These are phyloP conservation scores for Aviceda subcristata DNA, from an alignment of 2,113 vertebrate species.

Conservation along the genomic window DNA sequence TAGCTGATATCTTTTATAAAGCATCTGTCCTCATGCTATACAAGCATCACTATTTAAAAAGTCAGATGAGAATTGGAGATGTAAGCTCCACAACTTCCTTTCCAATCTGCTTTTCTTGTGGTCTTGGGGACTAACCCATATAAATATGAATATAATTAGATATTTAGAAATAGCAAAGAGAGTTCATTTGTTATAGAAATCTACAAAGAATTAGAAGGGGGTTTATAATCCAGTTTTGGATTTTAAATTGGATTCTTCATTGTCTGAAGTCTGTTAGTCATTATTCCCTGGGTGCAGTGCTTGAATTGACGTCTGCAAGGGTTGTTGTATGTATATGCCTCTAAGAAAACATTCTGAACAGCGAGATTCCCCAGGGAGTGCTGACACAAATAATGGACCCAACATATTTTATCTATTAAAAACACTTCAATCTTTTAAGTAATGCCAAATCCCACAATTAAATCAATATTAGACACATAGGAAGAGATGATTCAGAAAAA, in stretches of 20 bases:
- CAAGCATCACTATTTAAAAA: not conserved
- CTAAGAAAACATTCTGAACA: slow-evolving; percentile 28
- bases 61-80: not conserved
- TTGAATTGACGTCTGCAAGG: slow-evolving; percentile 21
- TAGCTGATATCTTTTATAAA: not conserved
- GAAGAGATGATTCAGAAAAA: slow-evolving; percentile 37
- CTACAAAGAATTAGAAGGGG: not conserved
- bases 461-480: not conserved
- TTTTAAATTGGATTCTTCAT: slow-evolving; percentile 30
- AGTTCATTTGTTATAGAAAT: not conserved
- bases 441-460: slow-evolving; percentile 30
- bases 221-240: slow-evolving; percentile 3
- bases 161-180: not conserved
- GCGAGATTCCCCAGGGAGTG: slow-evolving; percentile 4
- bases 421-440: slow-evolving; percentile 25
- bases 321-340: not conserved
- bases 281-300: slow-evolving; percentile 13
- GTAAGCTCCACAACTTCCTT: not conserved
- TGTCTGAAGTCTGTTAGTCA: slow-evolving; percentile 27
- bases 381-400: slow-evolving; percentile 53
- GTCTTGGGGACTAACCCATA: not conserved
- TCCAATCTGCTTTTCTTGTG: not conserved
- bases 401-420: slow-evolving; percentile 49
- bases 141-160: slow-evolving; percentile 1
- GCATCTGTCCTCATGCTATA: not conserved